Evolutionary conservation across 2,888 invertebrate species (phyloP).

Genomic region (Oscheius sp.): DNA sequence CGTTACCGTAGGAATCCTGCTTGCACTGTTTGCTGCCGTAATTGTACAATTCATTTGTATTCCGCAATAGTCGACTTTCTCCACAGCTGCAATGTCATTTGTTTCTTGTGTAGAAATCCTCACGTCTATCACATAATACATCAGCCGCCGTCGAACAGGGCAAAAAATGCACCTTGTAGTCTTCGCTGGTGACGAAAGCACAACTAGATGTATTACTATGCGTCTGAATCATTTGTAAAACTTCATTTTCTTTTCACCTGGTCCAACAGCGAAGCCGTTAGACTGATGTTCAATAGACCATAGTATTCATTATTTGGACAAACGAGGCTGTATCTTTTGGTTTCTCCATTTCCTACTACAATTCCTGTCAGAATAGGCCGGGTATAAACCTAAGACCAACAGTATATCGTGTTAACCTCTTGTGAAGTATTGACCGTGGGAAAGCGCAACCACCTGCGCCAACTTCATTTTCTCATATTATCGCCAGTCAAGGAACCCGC

Average conservation of each 20-base stretch:
- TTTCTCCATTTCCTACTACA: constrained; percentile 53
- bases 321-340: constrained; percentile 42
- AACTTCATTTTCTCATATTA: constrained; percentile 1
- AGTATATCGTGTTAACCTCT: neutral
- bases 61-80: constrained; percentile 51
- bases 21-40: constrained; percentile 3
- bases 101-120: neutral
- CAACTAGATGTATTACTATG: constrained; percentile 36
- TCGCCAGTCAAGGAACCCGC: neutral
- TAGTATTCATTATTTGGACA: constrained; percentile 53
- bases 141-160: constrained; percentile 41
- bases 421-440: constrained; percentile 16
- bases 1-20: neutral
- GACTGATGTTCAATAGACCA: constrained; percentile 31
- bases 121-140: constrained; percentile 59
- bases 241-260: neutral
- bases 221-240: neutral
- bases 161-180: constrained; percentile 44
- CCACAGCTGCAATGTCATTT: constrained; percentile 45
- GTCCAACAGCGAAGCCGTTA: neutral
- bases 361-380: constrained; percentile 56
- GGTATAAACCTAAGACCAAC: constrained; percentile 25
- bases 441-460: constrained; percentile 14
- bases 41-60: constrained; percentile 49
- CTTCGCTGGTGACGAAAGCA: constrained; percentile 40